These are phyloP conservation scores for Lutraria lutraria DNA, from an alignment of 2,888 invertebrate genomes.

Conservation along the genomic window DNA sequence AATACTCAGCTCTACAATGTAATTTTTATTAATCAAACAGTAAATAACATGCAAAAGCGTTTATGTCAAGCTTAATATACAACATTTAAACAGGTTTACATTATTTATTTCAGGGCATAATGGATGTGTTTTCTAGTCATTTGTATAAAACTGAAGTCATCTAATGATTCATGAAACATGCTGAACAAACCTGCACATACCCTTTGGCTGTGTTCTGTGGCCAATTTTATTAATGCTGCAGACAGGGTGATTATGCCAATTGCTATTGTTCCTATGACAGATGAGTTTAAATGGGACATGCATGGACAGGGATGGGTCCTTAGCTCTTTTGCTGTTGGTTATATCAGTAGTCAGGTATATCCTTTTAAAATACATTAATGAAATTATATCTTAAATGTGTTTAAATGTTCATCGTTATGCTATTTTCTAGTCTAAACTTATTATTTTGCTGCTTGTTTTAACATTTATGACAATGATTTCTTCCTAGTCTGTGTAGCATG, in stretches of 20 bases:
- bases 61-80: too few species aligned
- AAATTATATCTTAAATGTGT: too few species aligned
- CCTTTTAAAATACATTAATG: too few species aligned
- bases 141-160: background rate
- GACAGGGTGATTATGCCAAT: slow-evolving; percentile 93
- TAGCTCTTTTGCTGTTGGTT: slow-evolving; percentile 92
- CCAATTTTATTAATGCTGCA: slow-evolving; percentile 93
- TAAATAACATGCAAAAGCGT: too few species aligned
- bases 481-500: too few species aligned
- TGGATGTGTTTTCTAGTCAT: slow-evolving; percentile 15
- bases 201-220: slow-evolving; percentile 90
- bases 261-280: slow-evolving; percentile 92
- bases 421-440: too few species aligned
- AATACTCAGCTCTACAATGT: too few species aligned
- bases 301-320: slow-evolving; percentile 92
- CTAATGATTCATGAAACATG: slow-evolving; percentile 63
- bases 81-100: too few species aligned
- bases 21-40: too few species aligned
- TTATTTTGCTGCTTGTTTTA: too few species aligned
- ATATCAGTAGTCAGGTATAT: slow-evolving; percentile 91
- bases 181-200: slow-evolving; percentile 85
- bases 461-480: too few species aligned
- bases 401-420: too few species aligned
- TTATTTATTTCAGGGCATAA: background rate
- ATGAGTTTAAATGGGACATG: slow-evolving; percentile 91